Percentiles rank a stretch among this genome's conserved stretches.
These are phyloP conservation scores for Leucophenga montana DNA, from an alignment of 2,888 invertebrate species.

Conservation along the genomic window DNA sequence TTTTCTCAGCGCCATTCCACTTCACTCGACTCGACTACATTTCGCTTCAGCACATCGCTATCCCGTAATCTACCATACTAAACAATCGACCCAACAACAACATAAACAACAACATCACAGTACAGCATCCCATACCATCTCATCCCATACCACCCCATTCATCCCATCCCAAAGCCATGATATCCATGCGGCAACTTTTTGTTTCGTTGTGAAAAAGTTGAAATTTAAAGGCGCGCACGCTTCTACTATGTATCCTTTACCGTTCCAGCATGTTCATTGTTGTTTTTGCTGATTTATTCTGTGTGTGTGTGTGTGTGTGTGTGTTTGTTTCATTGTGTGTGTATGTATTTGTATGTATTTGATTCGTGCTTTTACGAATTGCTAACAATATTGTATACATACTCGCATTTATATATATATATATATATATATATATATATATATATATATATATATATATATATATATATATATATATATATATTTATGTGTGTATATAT, in stretches of 20 bases:
- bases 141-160: neutral
- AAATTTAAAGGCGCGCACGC: neutral
- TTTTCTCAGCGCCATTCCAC: neutral
- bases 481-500: too few species aligned
- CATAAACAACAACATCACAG: too few species aligned
- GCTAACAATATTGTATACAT: neutral
- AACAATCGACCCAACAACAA: neutral
- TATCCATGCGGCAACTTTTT: slow-evolving; percentile 5
- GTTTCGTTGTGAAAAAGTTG: too few species aligned
- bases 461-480: too few species aligned
- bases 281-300: neutral
- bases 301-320: slow-evolving; percentile 6
- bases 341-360: too few species aligned
- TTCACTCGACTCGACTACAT: too few species aligned
- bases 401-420: too few species aligned
- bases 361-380: too few species aligned
- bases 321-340: neutral
- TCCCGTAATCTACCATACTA: neutral
- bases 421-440: too few species aligned
- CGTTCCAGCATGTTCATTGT: neutral
- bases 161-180: slow-evolving; percentile 7
- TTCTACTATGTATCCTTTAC: neutral
- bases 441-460: too few species aligned
- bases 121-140: neutral
- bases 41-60: neutral